Percentiles rank a stretch among this genome's conserved stretches.
Evolutionary conservation across 53 echinoderm and acorn worm species (phyloP).

Genomic region (Temnopleurus reevesii): DNA sequence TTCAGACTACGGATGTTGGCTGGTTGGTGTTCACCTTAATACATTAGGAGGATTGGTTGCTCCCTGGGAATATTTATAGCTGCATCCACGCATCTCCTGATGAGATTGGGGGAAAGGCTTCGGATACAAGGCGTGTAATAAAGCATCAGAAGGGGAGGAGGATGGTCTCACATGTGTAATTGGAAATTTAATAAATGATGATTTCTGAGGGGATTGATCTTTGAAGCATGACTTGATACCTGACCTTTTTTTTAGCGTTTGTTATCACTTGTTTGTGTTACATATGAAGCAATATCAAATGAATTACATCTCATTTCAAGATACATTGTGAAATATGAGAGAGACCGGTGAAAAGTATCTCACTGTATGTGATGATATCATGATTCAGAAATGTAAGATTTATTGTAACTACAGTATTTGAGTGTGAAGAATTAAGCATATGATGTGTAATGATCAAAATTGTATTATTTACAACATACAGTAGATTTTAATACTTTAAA

Average conservation of each 20-base stretch:
- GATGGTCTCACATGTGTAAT: conserved; percentile 17
- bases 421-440: too few relatives aligned
- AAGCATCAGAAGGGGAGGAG: neutral
- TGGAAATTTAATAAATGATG: conserved; percentile 38
- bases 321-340: too few relatives aligned
- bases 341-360: too few relatives aligned
- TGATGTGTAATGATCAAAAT: too few relatives aligned
- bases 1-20: neutral
- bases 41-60: conserved; percentile 34
- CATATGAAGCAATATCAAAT: too few relatives aligned
- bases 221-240: conserved; percentile 10
- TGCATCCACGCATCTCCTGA: conserved; percentile 20
- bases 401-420: too few relatives aligned
- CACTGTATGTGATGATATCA: too few relatives aligned
- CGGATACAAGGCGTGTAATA: conserved; percentile 1
- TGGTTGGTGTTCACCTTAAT: neutral
- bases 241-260: neutral
- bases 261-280: too few relatives aligned
- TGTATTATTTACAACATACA: too few relatives aligned
- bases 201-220: conserved; percentile 5
- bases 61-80: conserved; percentile 43
- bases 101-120: neutral
- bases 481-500: too few relatives aligned
- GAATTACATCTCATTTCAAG: too few relatives aligned
- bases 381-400: too few relatives aligned